Evolutionary conservation across 2,888 invertebrate genomes (phyloP), one percentile per base, ranked within the genome.

Genomic region (Mechanitis mazaeus): DNA sequence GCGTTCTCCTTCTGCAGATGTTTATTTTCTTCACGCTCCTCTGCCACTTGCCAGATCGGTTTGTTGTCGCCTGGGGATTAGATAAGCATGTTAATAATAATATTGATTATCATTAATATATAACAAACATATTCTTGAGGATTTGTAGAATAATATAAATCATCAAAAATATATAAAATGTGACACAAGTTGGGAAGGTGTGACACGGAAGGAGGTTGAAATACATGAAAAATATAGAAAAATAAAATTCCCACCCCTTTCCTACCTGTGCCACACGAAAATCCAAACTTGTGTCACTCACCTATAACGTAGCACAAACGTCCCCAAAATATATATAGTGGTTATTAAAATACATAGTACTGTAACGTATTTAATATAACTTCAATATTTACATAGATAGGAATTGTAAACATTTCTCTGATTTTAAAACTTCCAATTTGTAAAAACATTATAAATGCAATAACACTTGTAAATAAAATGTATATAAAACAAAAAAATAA

Each of bases 41-140:
- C 99, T 0, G 99, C 99, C 76, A 99, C 97, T 93, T 98, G 96
- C 97, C 97, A 97, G 80, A 98, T 98, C 9, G 97, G 96, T 87
- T 97, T 98, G 91, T 97, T 97, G 85, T 97, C 96, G 63, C 94
- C 96, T 95, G 90, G 45, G n/a, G 55, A 35, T 35, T 35, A 45
- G 28, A 61, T 50, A 65, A 6, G 61, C 28, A 58, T 42, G 50
- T 62, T 47, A 57, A 61, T 50, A 66, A 61, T 58, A 60, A 53
- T 55, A 64, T 53, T 33, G 4, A 6, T 35, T 54, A 54, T 60
- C 50, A 58, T 28, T n/a, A 58, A 47, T 61, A 61, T 33, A 67
- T 53, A 55, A 59, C 1, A 5, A 5, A 35, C 3, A 35, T 35
- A 55, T 59, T 59, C 33, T 61, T 53, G 59, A 62, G 56, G 60